Base-by-base conservation (phyloP, 2,888 invertebrate genomes). In the Iselma pallidipennis region DNA sequence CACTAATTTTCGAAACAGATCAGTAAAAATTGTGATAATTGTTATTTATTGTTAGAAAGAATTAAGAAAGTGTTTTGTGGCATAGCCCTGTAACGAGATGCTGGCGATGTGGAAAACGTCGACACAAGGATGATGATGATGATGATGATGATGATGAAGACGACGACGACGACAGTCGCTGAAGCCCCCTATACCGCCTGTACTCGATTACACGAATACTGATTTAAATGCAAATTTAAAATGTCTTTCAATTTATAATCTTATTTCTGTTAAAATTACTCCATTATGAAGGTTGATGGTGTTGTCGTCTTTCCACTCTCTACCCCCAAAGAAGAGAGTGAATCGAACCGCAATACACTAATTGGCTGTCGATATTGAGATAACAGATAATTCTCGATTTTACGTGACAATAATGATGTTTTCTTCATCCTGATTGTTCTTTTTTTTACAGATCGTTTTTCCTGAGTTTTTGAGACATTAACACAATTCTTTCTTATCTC, bases 161-260 rank as follows among this genome's bases (percentile, higher is more conserved):
- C 9, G 16, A n/a, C n/a, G n/a, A n/a, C n/a, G 49, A 57, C 12
- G 12, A 50, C 49, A 63, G 66, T n/a, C 63, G 65, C 63, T 64
- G 63, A 63, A 66, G 65, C 63, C 25, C 19, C 59, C 55, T 65
- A 64, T 61, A 64, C 71, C 76, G 74, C 72, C 73, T 70, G 75
- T 71, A 73, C 76, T 78, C 76, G 78, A 78, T 78, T 79, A 78
- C 77, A 76, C 73, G 75, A 73, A 76, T 76, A 76, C 78, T 78
- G 79, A 80, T 80, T 80, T 80, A 80, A 79, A 79, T 80, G 79
- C 79, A 79, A 80, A 80, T 80, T 79, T 78, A 77, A 78, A 80
- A 80, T 80, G 80, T 80, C 80, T 80, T 80, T 80, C 80, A 81
- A 80, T 81, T 81, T 80, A 80, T 81, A 80, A 80, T 80, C 79